Base-by-base conservation (phyloP, 1,140 invertebrate genomes). In the Patella vulgata region DNA sequence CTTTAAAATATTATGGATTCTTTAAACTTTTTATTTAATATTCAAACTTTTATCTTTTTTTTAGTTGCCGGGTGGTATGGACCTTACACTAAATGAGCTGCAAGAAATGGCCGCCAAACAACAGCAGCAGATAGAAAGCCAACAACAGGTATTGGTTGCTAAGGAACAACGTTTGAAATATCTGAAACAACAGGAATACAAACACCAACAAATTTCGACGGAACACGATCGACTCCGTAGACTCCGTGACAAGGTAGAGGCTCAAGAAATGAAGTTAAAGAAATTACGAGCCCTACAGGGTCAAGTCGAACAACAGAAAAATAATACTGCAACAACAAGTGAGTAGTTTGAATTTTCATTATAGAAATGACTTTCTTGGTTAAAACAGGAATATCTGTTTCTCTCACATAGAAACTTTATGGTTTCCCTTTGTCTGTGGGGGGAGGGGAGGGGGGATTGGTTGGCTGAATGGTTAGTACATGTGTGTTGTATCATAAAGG, bases 91-190 rank as follows among this genome's bases (percentile, higher is more conserved):
- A 86, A 89, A 90, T 84, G 94, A 97, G 89, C 90, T 97, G 86
- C 93, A 94, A 88, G 94, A 94, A 83, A 96, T 97, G 93, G 95
- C 95, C 80, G 88, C 92, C 78, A 88, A 94, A 74, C 95, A 98
- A 87, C 94, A 96, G 87, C 93, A 94, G 84, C 94, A 97, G 88
- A 96, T 98, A 82, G 94, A 97, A 86, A 89, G 90, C 70, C 93
- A 95, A 87, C 91, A 94, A 80, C 92, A 94, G 87, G 87, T 94
- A 81, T 88, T 96, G 74, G 91, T 92, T 70, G 93, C 93, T 78
- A 93, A 93, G 82, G 93, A 95, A 85, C 95, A 97, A 87, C 88
- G 95, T 76, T 89, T 97, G 81, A 91, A 95, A 73, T 95, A 94
- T 87, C 89, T 97, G 73, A 95, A 96, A 85, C 92, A 95, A 84